These are phyloP conservation scores for Neomorphus geoffroyi DNA, from an alignment of 2,797 vertebrate species.

Conservation along the genomic window DNA sequence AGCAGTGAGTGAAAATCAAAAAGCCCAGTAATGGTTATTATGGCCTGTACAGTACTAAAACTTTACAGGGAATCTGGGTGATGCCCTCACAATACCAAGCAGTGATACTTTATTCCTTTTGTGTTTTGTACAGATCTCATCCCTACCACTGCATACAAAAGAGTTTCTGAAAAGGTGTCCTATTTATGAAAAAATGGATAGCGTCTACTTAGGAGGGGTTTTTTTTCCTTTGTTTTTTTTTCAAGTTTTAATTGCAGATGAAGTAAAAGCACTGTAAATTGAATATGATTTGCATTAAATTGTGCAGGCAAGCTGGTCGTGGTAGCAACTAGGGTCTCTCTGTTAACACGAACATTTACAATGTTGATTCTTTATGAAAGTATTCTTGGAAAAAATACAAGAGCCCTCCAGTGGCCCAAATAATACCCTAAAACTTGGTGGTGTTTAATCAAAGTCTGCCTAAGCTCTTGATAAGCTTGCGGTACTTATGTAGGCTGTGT, in stretches of 20 bases:
- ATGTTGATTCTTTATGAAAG: not conserved
- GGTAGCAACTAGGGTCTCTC: not conserved
- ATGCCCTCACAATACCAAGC: constrained; percentile 37
- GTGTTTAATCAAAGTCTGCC: not conserved
- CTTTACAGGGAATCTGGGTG: constrained; percentile 45
- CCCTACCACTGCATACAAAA: constrained; percentile 24
- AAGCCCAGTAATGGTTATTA: constrained; percentile 41
- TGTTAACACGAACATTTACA: not conserved
- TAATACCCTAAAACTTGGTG: not conserved
- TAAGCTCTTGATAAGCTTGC: not conserved
- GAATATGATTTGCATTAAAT: not conserved
- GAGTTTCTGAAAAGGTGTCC: constrained; percentile 57
- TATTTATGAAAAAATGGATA: constrained; percentile 58
- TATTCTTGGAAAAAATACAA: not conserved
- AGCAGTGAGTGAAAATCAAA: constrained; percentile 56
- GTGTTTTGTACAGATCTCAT: constrained; percentile 52
- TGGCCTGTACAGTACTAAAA: constrained; percentile 5
- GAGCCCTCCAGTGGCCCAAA: constrained; percentile 23
- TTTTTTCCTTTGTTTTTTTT: not conserved
- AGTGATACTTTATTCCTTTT: constrained; percentile 56
- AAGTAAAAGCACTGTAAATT: not conserved
- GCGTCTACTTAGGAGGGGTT: not conserved
- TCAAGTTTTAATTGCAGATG: constrained; percentile 16
- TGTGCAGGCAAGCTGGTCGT: not conserved
- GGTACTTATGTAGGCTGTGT: not conserved